Percentiles rank a stretch among this genome's conserved stretches.
phyloP scores from a whole-genome alignment of 2,113 vertebrate genomes.

The Tragulus kanchil region DNA sequence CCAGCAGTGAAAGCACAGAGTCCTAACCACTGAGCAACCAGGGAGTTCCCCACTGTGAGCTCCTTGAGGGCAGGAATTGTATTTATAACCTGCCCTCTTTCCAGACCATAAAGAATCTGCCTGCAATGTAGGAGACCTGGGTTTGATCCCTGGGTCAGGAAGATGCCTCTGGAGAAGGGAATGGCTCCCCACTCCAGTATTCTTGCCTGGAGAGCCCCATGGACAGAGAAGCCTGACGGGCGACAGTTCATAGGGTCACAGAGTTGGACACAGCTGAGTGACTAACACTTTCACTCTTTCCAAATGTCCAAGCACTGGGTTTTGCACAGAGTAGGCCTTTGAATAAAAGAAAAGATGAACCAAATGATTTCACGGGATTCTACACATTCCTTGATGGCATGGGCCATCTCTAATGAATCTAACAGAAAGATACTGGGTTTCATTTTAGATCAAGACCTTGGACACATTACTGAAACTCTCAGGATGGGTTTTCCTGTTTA shows the following conservation, averaged over 20 bases:
- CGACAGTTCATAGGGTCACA: neutral
- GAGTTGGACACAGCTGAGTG: neutral
- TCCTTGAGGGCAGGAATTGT: neutral
- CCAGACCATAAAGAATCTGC: neutral
- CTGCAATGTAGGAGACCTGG: neutral
- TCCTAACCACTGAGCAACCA: neutral
- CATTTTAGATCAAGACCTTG: neutral
- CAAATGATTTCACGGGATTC: neutral
- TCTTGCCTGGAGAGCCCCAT: too few species aligned
- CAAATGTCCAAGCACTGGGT: neutral
- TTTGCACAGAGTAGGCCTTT: neutral
- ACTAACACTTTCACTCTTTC: neutral
- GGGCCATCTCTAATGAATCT: neutral
- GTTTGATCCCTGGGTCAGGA: neutral
- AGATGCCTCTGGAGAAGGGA: too few species aligned
- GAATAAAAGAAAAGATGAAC: neutral
- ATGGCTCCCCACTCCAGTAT: too few species aligned
- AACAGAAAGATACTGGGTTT: neutral
- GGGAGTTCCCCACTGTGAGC: neutral
- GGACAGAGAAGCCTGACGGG: too few species aligned
- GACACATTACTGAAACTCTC: neutral
- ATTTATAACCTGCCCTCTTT: neutral
- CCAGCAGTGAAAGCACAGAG: accelerated
- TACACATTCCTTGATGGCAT: neutral
- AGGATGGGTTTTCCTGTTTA: neutral